These are phyloP conservation scores for Tetranychus piercei DNA, from an alignment of 2,888 invertebrate species.

Conservation along the genomic window DNA sequence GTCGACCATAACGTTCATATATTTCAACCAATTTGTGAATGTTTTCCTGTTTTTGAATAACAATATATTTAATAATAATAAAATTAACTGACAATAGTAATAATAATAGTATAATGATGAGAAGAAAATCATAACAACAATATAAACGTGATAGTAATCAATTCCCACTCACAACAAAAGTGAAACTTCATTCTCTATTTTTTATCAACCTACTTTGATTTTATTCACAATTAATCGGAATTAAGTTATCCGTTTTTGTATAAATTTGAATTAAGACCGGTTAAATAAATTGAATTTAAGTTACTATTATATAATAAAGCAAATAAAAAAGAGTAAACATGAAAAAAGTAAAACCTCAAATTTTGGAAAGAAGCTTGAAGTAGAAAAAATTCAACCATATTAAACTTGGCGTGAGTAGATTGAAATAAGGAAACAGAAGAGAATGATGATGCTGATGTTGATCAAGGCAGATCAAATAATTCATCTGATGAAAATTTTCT, in stretches of 20 bases:
- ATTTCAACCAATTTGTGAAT: constrained; percentile 31
- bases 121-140: background rate
- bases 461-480: background rate
- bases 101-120: background rate
- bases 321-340: background rate
- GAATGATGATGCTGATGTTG: background rate
- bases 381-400: background rate
- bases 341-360: background rate
- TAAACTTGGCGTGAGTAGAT: background rate
- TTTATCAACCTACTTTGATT: background rate
- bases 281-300: background rate
- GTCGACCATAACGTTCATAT: constrained; percentile 31
- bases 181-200: background rate
- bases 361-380: background rate
- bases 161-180: background rate
- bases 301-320: background rate
- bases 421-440: background rate
- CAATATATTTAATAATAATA: background rate
- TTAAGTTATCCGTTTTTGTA: background rate
- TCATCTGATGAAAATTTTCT: background rate
- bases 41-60: constrained; percentile 29
- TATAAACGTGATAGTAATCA: background rate
- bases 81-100: constrained; percentile 6
- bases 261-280: background rate
- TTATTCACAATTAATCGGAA: background rate